phyloP scores from a whole-genome alignment of 2,797 vertebrate species.

The Balearica regulorum region DNA sequence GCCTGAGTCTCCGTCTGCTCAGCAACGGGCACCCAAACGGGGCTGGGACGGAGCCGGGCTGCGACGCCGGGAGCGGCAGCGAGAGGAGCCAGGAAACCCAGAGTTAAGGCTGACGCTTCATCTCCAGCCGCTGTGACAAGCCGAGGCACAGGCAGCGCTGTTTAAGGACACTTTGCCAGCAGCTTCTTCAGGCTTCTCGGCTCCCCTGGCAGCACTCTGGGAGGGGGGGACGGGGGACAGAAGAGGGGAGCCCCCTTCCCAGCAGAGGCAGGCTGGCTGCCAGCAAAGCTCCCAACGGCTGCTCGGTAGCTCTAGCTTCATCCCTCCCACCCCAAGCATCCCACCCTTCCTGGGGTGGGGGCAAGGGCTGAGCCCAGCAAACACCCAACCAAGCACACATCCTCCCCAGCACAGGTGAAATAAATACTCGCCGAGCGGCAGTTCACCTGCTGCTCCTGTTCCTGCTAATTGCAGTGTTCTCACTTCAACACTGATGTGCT shows the following conservation, averaged over 20 bases:
- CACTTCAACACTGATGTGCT: not conserved
- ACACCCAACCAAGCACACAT: accelerated
- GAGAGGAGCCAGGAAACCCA: not conserved
- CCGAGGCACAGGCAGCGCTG: not conserved
- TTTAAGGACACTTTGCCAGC: not conserved
- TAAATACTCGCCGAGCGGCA: not conserved
- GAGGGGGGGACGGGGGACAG: too few species aligned
- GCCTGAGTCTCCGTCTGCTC: not conserved
- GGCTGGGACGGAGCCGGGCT: not conserved
- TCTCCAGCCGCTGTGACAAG: not conserved
- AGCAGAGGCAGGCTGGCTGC: not conserved
- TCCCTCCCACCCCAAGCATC: accelerated
- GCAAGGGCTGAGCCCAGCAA: too few species aligned
- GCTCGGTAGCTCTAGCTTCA: not conserved
- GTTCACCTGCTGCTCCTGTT: not conserved
- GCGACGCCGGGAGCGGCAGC: accelerated
- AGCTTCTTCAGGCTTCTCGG: not conserved
- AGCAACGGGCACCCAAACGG: accelerated
- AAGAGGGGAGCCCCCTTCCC: not conserved
- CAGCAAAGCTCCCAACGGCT: accelerated
- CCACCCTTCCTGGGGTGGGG: not conserved
- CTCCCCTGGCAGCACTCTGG: not conserved
- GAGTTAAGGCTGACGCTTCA: not conserved
- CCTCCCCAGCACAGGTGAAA: not conserved
- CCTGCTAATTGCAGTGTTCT: slow-evolving; percentile 27